Percentiles rank a stretch among this genome's conserved stretches.
These are phyloP conservation scores for Brachypalpus laphriformis DNA, from an alignment of 2,888 invertebrate genomes.

Conservation along the genomic window DNA sequence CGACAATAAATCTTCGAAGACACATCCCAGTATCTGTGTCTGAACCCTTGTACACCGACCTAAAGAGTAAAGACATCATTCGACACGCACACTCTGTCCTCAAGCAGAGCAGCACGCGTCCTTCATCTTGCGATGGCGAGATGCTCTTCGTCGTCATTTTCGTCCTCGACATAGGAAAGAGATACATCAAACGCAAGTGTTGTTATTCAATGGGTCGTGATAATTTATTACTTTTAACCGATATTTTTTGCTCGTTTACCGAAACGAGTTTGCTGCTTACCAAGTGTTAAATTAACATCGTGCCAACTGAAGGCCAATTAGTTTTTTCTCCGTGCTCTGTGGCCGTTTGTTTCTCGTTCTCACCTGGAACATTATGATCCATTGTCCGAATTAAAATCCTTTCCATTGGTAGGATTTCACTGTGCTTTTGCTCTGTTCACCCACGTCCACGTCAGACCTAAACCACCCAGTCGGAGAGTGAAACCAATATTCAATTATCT, in stretches of 20 bases:
- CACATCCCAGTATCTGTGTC: conserved; percentile 13
- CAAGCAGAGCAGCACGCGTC: not conserved
- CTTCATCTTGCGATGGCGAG: conserved; percentile 8
- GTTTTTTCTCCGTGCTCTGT: conserved; percentile 29
- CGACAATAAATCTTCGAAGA: conserved; percentile 45
- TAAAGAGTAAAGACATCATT: conserved; percentile 27
- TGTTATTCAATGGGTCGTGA: conserved; percentile 61
- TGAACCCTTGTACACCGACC: conserved; percentile 25
- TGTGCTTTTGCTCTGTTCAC: not conserved
- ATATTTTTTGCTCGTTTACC: conserved; percentile 56
- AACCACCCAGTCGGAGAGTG: conserved; percentile 59
- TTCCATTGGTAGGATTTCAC: conserved; percentile 20
- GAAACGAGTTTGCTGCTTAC: conserved; percentile 65
- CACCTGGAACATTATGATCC: conserved; percentile 61
- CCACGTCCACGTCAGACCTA: not conserved
- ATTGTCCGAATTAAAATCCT: conserved; percentile 53
- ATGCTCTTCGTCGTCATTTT: not conserved
- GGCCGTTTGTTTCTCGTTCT: conserved; percentile 17
- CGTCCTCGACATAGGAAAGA: conserved; percentile 9
- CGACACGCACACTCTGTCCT: conserved; percentile 22
- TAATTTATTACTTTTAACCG: conserved; percentile 64
- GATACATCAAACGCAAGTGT: conserved; percentile 58
- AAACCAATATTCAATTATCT: conserved; percentile 74
- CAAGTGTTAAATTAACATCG: conserved; percentile 70
- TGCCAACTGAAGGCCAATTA: conserved; percentile 66